Conservation (phyloP, 2,888 invertebrate species). For the Odiellus spinosus region DNA sequence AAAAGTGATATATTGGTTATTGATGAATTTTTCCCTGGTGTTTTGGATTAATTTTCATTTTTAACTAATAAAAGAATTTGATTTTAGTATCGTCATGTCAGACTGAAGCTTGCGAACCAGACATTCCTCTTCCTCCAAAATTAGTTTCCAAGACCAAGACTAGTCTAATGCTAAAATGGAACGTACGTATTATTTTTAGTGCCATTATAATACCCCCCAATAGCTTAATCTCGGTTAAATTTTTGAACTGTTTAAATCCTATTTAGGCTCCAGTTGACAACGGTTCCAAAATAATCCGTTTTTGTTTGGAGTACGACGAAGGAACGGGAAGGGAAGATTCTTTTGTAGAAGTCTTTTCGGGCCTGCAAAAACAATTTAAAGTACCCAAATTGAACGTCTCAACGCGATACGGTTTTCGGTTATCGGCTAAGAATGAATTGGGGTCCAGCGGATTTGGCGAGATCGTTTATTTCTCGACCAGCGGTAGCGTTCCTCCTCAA, state of each 20-base stretch:
- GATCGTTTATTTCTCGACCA: constrained; percentile 41
- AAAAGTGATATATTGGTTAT: too few relatives aligned
- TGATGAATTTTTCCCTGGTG: too few relatives aligned
- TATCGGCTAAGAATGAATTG: constrained; percentile 64
- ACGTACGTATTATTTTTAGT: constrained; percentile 25
- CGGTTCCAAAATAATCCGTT: constrained; percentile 58
- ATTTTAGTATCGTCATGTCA: constrained; percentile 50
- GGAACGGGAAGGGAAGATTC: constrained; percentile 32
- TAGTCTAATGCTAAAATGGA: constrained; percentile 35
- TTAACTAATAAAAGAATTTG: background rate
- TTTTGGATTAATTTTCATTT: too few relatives aligned
- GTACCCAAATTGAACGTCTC: constrained; percentile 58
- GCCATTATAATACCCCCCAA: background rate
- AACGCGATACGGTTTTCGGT: constrained; percentile 61
- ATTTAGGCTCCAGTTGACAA: constrained; percentile 50
- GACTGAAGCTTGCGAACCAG: constrained; percentile 67
- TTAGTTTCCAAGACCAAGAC: constrained; percentile 52
- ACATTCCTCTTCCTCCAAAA: constrained; percentile 49
- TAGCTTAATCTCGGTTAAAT: constrained; percentile 9
- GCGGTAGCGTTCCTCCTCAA: constrained; percentile 59
- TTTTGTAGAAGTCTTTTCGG: constrained; percentile 54
- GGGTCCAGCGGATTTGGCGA: constrained; percentile 38
- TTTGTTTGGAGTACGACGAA: constrained; percentile 54
- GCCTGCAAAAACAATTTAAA: constrained; percentile 56
- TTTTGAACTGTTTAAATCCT: too few relatives aligned